phyloP scores from a whole-genome alignment of 2,888 invertebrate species.

The Macrosiphum euphorbiae region DNA sequence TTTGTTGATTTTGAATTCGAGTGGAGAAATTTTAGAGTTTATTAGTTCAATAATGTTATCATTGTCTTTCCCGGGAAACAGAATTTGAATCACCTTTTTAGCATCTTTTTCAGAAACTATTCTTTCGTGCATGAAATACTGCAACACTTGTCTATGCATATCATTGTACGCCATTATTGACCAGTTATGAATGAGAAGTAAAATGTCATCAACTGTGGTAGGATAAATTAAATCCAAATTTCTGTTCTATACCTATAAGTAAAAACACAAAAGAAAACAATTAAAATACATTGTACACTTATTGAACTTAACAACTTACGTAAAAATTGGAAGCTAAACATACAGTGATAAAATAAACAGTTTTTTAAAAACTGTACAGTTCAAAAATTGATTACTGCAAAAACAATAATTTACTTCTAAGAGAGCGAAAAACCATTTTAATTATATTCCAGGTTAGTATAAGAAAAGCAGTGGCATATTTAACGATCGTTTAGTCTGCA shows the following conservation, averaged over 20 bases:
- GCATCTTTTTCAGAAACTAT: not conserved
- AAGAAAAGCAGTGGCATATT: too few relatives aligned
- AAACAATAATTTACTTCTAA: not conserved
- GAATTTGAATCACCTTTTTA: not conserved
- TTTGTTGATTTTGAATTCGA: slow-evolving; percentile 47
- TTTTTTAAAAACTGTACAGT: not conserved
- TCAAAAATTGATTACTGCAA: not conserved
- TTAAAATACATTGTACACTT: not conserved
- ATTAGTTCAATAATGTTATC: slow-evolving; percentile 24
- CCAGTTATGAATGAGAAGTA: not conserved
- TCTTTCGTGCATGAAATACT: slow-evolving; percentile 48
- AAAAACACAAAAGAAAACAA: not conserved
- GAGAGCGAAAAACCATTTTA: not conserved
- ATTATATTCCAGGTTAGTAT: too few relatives aligned
- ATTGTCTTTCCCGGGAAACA: not conserved
- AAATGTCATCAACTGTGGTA: not conserved
- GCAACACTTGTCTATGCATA: slow-evolving; percentile 52
- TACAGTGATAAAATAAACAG: not conserved
- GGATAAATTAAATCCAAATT: not conserved
- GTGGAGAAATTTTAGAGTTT: slow-evolving; percentile 47
- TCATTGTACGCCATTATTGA: slow-evolving; percentile 6
- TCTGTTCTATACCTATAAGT: not conserved
- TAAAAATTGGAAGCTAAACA: not conserved
- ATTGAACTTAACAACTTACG: not conserved
- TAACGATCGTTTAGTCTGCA: too few relatives aligned